Base-by-base conservation (phyloP, 2,797 vertebrate species). In the Acrocephalus scirpaceus region DNA sequence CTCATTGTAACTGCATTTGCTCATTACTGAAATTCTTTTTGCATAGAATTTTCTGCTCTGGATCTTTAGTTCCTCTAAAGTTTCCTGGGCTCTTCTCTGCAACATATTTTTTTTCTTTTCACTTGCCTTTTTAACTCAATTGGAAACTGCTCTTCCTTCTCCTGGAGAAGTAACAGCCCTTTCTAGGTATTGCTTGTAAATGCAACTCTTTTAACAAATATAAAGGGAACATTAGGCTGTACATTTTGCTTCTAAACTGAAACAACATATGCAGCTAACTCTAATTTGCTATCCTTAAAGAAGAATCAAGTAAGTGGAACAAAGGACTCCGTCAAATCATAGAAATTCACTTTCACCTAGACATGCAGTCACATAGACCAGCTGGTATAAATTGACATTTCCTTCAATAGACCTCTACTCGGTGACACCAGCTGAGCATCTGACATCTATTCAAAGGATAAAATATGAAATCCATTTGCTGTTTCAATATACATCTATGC, bases 301-400 rank as follows among this genome's bases (percentile, higher is more conserved):
- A 89, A 89, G 21, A 86, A 77, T 85, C 48, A 58, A 89, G 67
- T 64, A 87, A 85, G 32, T 70, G 58, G 53, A 95, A 91, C 50
- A 92, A 65, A 90, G 54, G 72, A 66, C 42, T 64, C 47, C 73
- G 16, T 77, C 53, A 93, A 95, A 93, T 82, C 93, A 62, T 38
- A 91, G 53, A 90, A 85, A 76, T 76, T 94, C 56, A 54, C 57
- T 95, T 91, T 85, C 80, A 92, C 76, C 47, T 89, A 83, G 75
- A 80, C 22, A 8, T 21, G 11, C 62, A 94, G 86, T 92, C 75
- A 87, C 45, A 74, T 47, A 78, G 53, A 86, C 81, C 76, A 91
- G 61, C 85, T 90, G 79, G 34, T 92, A 74, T 85, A 88, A 94
- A 93, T 48, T 92, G 89, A 67, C 65, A 87, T 78, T 92, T 74